A percentile compares a stretch with the other conserved stretches of the same genome.
These are phyloP conservation scores for Cerastoderma edule DNA, from an alignment of 2,888 invertebrate species.

Conservation along the genomic window DNA sequence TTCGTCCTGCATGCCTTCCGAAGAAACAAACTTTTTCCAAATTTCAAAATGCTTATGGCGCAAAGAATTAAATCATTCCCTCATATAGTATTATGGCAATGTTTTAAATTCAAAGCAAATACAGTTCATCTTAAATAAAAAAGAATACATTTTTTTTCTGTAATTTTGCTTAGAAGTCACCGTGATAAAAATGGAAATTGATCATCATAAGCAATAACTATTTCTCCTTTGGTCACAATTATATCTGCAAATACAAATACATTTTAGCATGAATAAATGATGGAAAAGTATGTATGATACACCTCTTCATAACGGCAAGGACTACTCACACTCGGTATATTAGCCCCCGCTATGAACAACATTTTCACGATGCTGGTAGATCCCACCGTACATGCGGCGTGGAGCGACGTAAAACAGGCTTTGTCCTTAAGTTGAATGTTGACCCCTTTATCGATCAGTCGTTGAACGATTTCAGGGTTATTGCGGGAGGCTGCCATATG, in stretches of 20 bases:
- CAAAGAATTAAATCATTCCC: too few relatives aligned
- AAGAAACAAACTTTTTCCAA: too few relatives aligned
- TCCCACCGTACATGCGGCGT: conserved; percentile 91
- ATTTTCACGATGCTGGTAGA: conserved; percentile 84
- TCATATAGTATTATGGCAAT: too few relatives aligned
- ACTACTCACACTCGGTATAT: conserved; percentile 74
- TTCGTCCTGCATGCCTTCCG: too few relatives aligned
- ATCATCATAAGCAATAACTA: too few relatives aligned
- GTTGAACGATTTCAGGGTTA: conserved; percentile 73
- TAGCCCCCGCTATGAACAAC: conserved; percentile 88
- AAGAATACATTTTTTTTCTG: not conserved
- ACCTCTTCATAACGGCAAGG: not conserved
- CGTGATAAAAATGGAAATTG: too few relatives aligned
- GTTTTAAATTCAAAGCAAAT: too few relatives aligned
- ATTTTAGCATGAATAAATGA: not conserved
- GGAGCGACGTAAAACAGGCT: conserved; percentile 89
- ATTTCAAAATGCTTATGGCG: too few relatives aligned
- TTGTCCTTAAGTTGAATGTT: conserved; percentile 84
- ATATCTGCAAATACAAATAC: not conserved
- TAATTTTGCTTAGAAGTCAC: not conserved
- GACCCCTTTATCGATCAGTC: conserved; percentile 87
- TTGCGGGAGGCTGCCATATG: conserved; percentile 84
- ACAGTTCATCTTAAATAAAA: too few relatives aligned
- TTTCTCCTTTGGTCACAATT: too few relatives aligned
- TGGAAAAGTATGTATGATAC: too few relatives aligned